Conservation (phyloP, 30 jellyfish, hydroid and myxozoan genomes). For the Catostylus mosaicus region DNA sequence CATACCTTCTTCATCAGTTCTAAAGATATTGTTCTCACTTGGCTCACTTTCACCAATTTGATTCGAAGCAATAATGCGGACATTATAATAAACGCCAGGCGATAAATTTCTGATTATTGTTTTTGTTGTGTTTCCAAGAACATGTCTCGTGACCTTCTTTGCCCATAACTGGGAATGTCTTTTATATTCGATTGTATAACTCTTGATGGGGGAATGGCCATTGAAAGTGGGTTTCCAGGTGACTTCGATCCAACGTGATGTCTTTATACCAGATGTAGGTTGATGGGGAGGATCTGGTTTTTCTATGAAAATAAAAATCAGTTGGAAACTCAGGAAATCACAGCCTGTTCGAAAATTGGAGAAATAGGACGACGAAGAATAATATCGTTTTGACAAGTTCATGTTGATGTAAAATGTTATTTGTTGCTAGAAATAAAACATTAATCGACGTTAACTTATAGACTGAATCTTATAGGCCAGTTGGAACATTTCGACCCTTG, state of each 20-base stretch:
- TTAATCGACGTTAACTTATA: too few relatives aligned
- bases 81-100: conserved; percentile 72
- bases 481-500: too few relatives aligned
- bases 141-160: conserved; percentile 1
- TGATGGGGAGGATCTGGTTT: conserved; percentile 78
- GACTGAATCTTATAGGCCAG: too few relatives aligned
- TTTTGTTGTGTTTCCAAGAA: conserved; percentile 51
- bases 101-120: conserved; percentile 32
- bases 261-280: conserved; percentile 35
- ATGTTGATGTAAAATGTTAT: too few relatives aligned
- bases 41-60: conserved; percentile 70
- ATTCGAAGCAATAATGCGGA: conserved; percentile 74
- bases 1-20: conserved; percentile 94
- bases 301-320: conserved; percentile 13
- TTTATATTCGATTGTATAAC: conserved; percentile 61
- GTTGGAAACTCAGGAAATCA: too few relatives aligned
- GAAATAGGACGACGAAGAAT: too few relatives aligned
- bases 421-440: too few relatives aligned
- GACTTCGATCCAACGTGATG: conserved; percentile 76
- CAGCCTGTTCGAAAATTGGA: too few relatives aligned
- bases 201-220: conserved; percentile 69
- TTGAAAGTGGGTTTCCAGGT: conserved; percentile 73
- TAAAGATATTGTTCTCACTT: conserved; percentile 58
- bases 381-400: too few relatives aligned
- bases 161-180: conserved; percentile 51